Percentiles rank a stretch among this genome's conserved stretches.
phyloP scores from a whole-genome alignment of 2,113 vertebrate species.

The Albula glossodonta region DNA sequence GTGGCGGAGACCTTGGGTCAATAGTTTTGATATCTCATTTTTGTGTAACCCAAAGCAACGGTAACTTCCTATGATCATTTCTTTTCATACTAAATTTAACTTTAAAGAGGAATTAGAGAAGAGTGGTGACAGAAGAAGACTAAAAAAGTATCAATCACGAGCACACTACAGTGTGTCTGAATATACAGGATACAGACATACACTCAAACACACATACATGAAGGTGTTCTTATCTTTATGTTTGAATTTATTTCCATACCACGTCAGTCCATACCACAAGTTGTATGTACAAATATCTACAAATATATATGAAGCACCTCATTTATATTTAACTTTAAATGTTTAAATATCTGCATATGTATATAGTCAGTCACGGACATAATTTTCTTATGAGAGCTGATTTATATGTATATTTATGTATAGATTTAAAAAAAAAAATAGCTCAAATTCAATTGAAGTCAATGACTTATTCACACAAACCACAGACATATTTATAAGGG shows the following conservation, averaged over 20 bases:
- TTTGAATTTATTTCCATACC: background rate
- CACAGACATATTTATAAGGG: no score
- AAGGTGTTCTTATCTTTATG: conserved; percentile 10
- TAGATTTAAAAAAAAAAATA: no score
- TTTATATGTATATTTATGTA: no score
- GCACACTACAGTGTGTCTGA: background rate
- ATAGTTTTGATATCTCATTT: conserved; percentile 21
- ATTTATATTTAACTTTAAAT: no score
- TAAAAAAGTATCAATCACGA: background rate
- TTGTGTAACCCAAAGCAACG: background rate
- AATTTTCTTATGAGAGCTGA: no score
- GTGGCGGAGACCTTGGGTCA: conserved; percentile 27
- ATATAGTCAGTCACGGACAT: no score
- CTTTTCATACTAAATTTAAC: background rate
- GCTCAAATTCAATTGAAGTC: no score
- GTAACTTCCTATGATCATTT: background rate
- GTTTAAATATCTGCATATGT: no score
- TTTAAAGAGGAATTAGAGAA: background rate
- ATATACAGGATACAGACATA: background rate
- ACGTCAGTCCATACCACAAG: no score
- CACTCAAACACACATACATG: background rate
- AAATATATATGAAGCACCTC: no score
- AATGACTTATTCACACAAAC: no score
- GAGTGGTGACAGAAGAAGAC: background rate
- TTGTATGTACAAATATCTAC: no score